Percentiles rank a stretch among this genome's conserved stretches.
Evolutionary conservation across 30 jellyfish, hydroid and myxozoan species (phyloP).

Genomic region (Aurelia coerulea): DNA sequence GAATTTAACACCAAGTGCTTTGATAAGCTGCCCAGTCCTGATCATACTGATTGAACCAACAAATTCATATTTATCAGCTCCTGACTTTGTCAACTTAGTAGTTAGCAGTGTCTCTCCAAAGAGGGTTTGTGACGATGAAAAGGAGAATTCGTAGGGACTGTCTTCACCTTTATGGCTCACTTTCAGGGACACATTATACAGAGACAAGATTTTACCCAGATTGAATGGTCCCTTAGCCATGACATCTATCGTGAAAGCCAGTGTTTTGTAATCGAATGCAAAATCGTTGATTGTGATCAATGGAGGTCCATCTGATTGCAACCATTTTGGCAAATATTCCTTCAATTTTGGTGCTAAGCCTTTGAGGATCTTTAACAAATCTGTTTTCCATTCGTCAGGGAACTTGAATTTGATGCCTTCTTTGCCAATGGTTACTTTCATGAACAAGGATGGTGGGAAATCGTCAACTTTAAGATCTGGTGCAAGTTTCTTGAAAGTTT

Average conservation of each 20-base stretch:
- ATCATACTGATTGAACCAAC: conserved; percentile 61
- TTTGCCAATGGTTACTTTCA: conserved; percentile 41
- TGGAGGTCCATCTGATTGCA: conserved; percentile 72
- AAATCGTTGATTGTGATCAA: conserved; percentile 57
- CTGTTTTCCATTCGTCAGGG: conserved; percentile 76
- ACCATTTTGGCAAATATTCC: conserved; percentile 67
- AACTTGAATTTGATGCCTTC: conserved; percentile 63
- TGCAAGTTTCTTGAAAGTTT: conserved; percentile 58
- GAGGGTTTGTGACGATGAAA: conserved; percentile 62
- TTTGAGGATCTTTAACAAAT: conserved; percentile 57
- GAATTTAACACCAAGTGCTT: conserved; percentile 60
- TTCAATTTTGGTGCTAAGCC: conserved; percentile 79
- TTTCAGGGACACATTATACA: conserved; percentile 52
- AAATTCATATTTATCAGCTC: conserved; percentile 35
- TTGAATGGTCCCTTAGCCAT: conserved; percentile 52
- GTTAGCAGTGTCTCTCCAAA: conserved; percentile 28
- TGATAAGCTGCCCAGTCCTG: conserved; percentile 61
- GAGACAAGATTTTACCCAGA: conserved; percentile 53
- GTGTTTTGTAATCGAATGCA: conserved; percentile 57
- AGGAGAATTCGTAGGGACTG: conserved; percentile 66
- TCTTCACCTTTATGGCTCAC: conserved; percentile 62
- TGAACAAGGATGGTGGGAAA: conserved; percentile 63
- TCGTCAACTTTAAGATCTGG: conserved; percentile 41
- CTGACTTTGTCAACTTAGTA: conserved; percentile 59
- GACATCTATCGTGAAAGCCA: conserved; percentile 53